Conservation (phyloP, 2,888 invertebrate species). For the Melikaiella ostensackeni region DNA sequence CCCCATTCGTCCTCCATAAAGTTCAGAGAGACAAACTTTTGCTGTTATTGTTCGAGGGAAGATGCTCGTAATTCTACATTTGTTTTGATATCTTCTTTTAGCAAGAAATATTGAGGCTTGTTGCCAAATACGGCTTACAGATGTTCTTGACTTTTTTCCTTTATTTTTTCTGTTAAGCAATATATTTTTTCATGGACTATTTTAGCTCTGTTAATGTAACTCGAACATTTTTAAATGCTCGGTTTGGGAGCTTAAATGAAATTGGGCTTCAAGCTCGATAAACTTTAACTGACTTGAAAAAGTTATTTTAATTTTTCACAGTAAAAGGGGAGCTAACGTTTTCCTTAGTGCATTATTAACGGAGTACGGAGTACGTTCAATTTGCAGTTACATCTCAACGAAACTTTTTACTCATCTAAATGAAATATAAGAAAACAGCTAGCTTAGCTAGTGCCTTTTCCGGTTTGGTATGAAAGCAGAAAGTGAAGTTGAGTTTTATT, state of each 20-base stretch:
- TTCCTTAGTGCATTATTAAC: constrained; percentile 4
- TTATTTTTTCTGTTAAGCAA: background rate
- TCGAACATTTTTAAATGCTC: background rate
- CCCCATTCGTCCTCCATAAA: constrained; percentile 10
- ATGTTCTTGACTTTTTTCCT: background rate
- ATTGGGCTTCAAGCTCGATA: background rate
- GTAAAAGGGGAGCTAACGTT: background rate
- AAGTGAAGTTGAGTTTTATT: constrained; percentile 33
- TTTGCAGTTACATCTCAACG: constrained; percentile 9
- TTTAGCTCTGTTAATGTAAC: too few species aligned
- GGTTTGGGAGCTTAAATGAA: background rate
- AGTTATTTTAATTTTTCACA: background rate
- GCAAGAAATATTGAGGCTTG: background rate
- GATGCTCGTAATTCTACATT: constrained; percentile 5
- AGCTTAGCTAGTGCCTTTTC: background rate
- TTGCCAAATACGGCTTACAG: background rate
- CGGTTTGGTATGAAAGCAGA: background rate
- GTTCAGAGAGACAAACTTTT: constrained; percentile 12
- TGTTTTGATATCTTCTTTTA: constrained; percentile 4
- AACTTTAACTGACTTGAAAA: background rate
- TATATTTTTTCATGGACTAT: too few species aligned
- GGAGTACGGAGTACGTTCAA: constrained; percentile 8
- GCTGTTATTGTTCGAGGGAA: constrained; percentile 11
- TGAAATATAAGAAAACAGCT: constrained; percentile 18
- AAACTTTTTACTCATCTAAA: constrained; percentile 23